Evolutionary conservation across 2,888 invertebrate species (phyloP), one percentile per base, ranked within the genome.

Genomic region (Drosophila eohydei): DNA sequence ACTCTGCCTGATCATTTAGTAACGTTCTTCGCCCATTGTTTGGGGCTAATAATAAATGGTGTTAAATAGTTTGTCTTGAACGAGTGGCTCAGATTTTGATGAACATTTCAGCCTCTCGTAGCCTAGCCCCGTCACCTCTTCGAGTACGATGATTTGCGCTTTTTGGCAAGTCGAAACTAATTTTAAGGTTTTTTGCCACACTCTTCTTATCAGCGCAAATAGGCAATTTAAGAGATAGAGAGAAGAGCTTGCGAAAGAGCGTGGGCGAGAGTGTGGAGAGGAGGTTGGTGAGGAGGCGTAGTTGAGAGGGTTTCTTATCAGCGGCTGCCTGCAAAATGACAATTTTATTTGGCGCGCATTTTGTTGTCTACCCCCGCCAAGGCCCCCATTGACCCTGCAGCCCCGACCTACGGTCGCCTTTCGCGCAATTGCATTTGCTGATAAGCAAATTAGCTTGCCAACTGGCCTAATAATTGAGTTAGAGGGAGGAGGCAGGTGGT

Each of bases 381-480:
- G 2, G n/a, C 14, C 21, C 11, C 40, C 44, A 8, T n/a, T 40
- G 32, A 6, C 41, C 58, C 16, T 3, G 38, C 28, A 5, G 2
- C 40, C 50, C 30, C 43, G 28, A 40, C 14, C 28, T 28, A 5
- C 12, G n/a, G 61, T 55, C 44, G 34, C 34, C 46, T 74, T 48
- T 52, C 34, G 36, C 52, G 55, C 60, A 71, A 65, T 65, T 74
- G 70, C 74, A 68, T 56, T 51, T 54, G 65, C 71, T 88, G 87
- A 88, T 83, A 83, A 88, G 89, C 83, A 88, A 84, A 84, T 90
- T 84, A 88, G 84, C 84, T 66, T 74, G 79, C 85, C 85, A 78
- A 83, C 77, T 82, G 80, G 83, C 70, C 83, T 70, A 82, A 77
- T 83, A 88, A 88, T 77, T 74, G 74, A 69, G 68, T 74, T 44